Conservation (phyloP, 1,140 invertebrate genomes). For the Drosophila pruinosa region DNA sequence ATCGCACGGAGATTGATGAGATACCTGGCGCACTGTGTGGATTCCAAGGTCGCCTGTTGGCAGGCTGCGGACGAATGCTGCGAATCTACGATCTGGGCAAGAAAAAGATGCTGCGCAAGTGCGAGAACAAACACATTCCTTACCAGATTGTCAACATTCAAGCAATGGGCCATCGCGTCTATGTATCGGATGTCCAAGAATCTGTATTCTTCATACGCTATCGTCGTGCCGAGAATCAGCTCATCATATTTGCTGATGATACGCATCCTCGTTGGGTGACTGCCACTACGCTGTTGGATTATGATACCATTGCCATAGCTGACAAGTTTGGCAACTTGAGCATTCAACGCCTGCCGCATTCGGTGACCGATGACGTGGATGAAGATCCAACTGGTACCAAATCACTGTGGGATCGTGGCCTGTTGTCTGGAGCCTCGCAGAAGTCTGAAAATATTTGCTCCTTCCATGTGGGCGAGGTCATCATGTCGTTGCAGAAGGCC, state of each 20-base stretch:
- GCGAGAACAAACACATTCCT: constrained; percentile 99
- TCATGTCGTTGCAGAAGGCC: constrained; percentile 95
- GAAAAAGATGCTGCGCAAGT: constrained; percentile 98
- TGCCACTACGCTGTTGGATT: constrained; percentile 95
- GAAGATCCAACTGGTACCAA: constrained; percentile 99
- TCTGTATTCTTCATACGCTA: constrained; percentile 98
- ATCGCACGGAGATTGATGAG: constrained; percentile 97
- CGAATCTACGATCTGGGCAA: constrained; percentile 98
- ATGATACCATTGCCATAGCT: constrained; percentile 96
- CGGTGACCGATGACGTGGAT: constrained; percentile 98
- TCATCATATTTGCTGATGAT: constrained; percentile 99
- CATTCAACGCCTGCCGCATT: constrained; percentile 93
- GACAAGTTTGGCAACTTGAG: constrained; percentile 99
- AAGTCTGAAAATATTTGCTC: constrained; percentile 96
- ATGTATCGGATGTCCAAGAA: constrained; percentile 98
- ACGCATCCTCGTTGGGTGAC: constrained; percentile 98
- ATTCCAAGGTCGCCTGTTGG: constrained; percentile 95
- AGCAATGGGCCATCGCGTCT: constrained; percentile 96
- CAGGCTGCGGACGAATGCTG: constrained; percentile 95
- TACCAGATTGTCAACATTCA: constrained; percentile 97
- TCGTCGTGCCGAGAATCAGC: constrained; percentile 97
- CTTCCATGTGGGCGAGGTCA: constrained; percentile 98
- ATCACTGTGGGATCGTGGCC: constrained; percentile 98
- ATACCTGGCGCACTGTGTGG: constrained; percentile 94
- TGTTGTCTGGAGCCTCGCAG: constrained; percentile 98